These are phyloP conservation scores for Astropecten irregularis DNA, from an alignment of 53 echinoderm and acorn worm genomes.

Conservation along the genomic window DNA sequence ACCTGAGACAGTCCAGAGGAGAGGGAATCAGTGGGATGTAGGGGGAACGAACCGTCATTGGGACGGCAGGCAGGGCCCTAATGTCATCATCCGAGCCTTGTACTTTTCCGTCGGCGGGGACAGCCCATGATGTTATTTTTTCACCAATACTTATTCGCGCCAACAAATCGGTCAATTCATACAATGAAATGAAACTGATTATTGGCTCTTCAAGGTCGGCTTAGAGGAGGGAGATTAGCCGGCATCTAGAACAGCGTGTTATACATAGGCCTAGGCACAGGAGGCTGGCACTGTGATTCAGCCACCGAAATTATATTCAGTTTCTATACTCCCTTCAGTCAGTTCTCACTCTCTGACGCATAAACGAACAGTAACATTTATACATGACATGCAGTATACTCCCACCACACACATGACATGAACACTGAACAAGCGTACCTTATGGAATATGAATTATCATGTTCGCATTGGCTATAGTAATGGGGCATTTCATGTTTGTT, in stretches of 20 bases:
- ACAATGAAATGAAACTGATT: conserved; percentile 2
- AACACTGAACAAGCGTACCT: too few relatives aligned
- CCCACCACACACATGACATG: too few relatives aligned
- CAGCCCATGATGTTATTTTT: background rate
- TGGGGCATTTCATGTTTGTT: too few relatives aligned
- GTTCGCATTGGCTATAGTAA: too few relatives aligned
- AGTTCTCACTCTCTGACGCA: too few relatives aligned
- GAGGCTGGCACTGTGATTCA: too few relatives aligned
- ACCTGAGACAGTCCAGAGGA: background rate
- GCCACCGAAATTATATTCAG: too few relatives aligned
- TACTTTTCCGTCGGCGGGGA: conserved; percentile 9
- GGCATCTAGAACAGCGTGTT: background rate
- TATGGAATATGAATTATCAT: too few relatives aligned
- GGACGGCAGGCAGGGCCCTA: too few relatives aligned
- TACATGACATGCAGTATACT: too few relatives aligned
- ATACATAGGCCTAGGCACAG: background rate
- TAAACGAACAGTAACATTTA: too few relatives aligned
- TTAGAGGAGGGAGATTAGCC: background rate
- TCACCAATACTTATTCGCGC: background rate
- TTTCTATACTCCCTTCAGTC: too few relatives aligned
- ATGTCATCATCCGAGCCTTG: background rate
- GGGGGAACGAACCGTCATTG: background rate
- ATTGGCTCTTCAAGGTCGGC: conserved; percentile 6
- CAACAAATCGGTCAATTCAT: conserved; percentile 26
- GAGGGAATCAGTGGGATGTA: background rate